Evolutionary conservation across 2,888 invertebrate species (phyloP).

Genomic region (Sphecodes monilicornis): DNA sequence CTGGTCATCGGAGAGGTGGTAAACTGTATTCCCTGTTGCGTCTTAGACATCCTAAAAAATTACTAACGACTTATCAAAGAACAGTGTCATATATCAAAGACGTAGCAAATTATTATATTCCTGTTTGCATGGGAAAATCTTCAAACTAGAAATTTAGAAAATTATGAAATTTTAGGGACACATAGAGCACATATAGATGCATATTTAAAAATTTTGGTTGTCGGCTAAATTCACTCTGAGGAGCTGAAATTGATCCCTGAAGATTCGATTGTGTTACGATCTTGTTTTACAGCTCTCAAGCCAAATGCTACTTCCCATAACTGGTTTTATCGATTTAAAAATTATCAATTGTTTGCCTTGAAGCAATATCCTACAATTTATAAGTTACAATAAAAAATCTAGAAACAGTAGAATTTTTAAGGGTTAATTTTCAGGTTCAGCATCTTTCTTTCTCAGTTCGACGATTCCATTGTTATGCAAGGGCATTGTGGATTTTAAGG

Average conservation of each 20-base stretch:
- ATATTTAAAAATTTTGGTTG: neutral
- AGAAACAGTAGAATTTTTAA: neutral
- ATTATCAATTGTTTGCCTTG: neutral
- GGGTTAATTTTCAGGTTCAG: neutral
- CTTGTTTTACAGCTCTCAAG: neutral
- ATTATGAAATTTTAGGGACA: neutral
- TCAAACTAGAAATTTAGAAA: neutral
- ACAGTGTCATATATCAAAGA: no score
- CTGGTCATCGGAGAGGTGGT: no score
- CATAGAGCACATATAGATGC: neutral
- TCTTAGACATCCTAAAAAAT: no score
- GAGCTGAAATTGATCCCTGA: neutral
- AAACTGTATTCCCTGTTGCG: no score
- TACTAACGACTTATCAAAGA: no score
- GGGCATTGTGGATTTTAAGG: neutral
- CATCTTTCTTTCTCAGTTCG: neutral
- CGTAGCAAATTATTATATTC: no score
- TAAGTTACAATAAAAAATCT: neutral
- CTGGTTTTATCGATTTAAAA: neutral
- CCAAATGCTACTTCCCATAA: neutral
- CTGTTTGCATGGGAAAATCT: no score
- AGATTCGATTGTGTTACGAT: neutral
- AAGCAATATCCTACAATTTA: neutral
- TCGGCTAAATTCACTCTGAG: neutral
- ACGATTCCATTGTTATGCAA: neutral